These are phyloP conservation scores for Drosophila kuntzei DNA, from an alignment of 2,888 invertebrate genomes.

Conservation along the genomic window DNA sequence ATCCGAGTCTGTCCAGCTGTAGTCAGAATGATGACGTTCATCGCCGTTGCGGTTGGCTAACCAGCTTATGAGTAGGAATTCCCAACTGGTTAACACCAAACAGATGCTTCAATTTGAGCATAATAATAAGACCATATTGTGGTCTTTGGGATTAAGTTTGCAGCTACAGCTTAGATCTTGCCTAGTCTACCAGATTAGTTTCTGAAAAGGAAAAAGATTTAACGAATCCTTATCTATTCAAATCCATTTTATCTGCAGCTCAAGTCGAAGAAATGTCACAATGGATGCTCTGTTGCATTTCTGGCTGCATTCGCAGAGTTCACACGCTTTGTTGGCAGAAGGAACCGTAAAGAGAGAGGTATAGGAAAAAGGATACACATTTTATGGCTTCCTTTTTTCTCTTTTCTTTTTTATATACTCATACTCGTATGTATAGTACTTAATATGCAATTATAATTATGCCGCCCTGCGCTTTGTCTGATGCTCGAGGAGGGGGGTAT, in stretches of 20 bases:
- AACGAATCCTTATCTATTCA: conserved; percentile 24
- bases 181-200: not conserved
- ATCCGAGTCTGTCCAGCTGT: conserved; percentile 18
- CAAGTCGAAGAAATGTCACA: conserved; percentile 12
- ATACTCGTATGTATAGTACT: conserved; percentile 42
- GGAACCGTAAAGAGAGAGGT: not conserved
- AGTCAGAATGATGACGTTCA: conserved; percentile 9
- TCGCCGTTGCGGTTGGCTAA: conserved; percentile 10
- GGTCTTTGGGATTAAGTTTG: conserved; percentile 3
- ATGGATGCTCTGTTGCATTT: conserved; percentile 4
- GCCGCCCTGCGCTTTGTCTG: conserved; percentile 68
- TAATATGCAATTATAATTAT: conserved; percentile 81
- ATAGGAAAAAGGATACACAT: conserved; percentile 64
- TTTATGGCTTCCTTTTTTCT: conserved; percentile 68
- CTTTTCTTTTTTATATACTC: conserved; percentile 11
- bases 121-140: not conserved
- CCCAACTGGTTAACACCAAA: conserved; percentile 15
- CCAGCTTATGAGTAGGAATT: conserved; percentile 5
- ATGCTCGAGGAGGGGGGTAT: conserved; percentile 24
- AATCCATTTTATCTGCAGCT: conserved; percentile 8
- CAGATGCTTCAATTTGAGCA: conserved; percentile 13
- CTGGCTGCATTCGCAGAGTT: conserved; percentile 58
- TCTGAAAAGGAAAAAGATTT: not conserved
- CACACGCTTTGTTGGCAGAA: conserved; percentile 60
- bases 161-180: not conserved